Base-by-base conservation (phyloP, 2,888 invertebrate species). In the Apeira syringaria region DNA sequence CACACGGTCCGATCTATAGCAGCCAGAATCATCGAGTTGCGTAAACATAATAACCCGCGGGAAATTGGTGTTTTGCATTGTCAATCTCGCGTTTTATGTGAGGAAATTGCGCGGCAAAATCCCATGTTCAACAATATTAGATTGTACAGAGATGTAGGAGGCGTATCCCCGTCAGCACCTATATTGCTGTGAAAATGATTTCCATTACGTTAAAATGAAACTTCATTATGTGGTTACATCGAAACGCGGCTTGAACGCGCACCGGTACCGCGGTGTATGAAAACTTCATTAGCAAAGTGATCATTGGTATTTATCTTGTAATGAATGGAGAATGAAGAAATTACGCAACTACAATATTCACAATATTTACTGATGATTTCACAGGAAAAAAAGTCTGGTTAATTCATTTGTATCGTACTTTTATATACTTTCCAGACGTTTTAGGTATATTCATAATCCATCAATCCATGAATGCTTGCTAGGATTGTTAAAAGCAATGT, bases 171-270 rank as follows among this genome's bases (percentile, higher is more conserved):
- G 60, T 63, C 70, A 68, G 68, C 56, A 39, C 47, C 45, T 61
- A 67, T 75, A 74, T 69, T 69, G 64, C 68, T 57, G 70, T 68
- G 79, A 76, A 85, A 86, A 83, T 79, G 74, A 77, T 74, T 61
- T 68, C 73, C 72, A 82, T 83, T 80, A 81, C 63, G 61, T 68
- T 66, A 68, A 64, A 52, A 71, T 70, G 70, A 78, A 82, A 84
- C 78, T 77, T 78, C 73, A 82, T 86, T 85, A 84, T 73, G 81
- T 64, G 82, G 84, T 80, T 76, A 71, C 66, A 67, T 59, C 61
- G 59, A 74, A 77, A 78, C 71, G 73, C 71, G 78, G 70, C 69
- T 74, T 66, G 65, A 75, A 74, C 74, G 73, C 68, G 74, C 64
- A 63, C 54, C 55, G 39, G n/a, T n/a, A n/a, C n/a, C n/a, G 15